A percentile compares a stretch with the other conserved stretches of the same genome.
Conservation (phyloP, 2,113 vertebrate genomes). For the Petroica traversi region DNA sequence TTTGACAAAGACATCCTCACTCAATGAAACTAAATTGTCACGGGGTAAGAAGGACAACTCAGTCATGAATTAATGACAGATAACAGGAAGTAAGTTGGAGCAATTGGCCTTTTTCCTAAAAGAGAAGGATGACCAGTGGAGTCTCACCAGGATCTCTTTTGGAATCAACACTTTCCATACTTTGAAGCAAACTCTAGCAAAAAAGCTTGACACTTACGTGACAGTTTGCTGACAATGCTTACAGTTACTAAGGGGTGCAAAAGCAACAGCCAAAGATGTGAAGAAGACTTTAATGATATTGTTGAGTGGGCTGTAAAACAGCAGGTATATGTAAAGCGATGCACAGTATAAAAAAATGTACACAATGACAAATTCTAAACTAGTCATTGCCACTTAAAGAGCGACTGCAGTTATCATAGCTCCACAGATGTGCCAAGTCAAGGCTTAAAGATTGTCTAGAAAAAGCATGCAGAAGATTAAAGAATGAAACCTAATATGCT, state of each 20-base stretch:
- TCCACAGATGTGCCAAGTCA: not conserved
- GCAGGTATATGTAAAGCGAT: not conserved
- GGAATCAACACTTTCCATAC: not conserved
- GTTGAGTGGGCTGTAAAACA: not conserved
- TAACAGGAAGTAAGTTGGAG: not conserved
- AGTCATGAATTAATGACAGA: not conserved
- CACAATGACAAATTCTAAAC: not conserved
- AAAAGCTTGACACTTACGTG: not conserved
- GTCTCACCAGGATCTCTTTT: not conserved
- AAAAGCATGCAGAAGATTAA: not conserved
- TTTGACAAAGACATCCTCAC: not conserved
- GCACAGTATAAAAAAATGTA: not conserved
- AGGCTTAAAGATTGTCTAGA: not conserved
- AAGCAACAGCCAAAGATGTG: not conserved
- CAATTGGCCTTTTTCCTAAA: not conserved
- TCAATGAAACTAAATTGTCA: not conserved
- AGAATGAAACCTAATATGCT: not conserved
- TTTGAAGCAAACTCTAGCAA: not conserved
- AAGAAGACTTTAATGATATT: not conserved
- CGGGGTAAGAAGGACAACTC: not conserved
- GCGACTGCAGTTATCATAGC: not conserved
- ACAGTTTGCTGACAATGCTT: not conserved
- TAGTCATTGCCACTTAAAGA: not conserved
- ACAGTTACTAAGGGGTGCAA: not conserved
- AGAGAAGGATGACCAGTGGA: not conserved